Conservation (phyloP, 1,140 invertebrate genomes). For the Rhizoglyphus robini region DNA sequence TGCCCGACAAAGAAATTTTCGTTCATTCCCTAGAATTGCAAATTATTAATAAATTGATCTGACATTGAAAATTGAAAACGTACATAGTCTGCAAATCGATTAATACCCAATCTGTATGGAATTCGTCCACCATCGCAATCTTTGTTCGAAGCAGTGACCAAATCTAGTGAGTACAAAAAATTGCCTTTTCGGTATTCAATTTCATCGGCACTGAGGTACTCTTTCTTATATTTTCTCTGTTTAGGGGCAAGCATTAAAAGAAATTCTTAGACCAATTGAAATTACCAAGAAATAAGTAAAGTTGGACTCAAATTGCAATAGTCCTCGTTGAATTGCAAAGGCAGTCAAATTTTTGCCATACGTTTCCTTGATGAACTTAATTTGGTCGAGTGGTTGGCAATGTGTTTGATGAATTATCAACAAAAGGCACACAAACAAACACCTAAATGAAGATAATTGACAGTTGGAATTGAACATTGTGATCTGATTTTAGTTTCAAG, state of each 20-base stretch:
- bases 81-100: conserved; percentile 3
- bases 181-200: background rate
- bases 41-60: background rate
- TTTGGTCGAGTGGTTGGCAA: background rate
- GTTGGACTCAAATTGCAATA: conserved; percentile 1
- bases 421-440: too few species aligned
- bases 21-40: background rate
- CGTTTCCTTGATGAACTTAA: background rate
- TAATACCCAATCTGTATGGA: background rate
- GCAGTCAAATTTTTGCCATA: conserved; percentile 1
- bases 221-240: conserved; percentile 7
- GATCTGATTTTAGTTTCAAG: background rate
- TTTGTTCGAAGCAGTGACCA: background rate
- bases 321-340: background rate
- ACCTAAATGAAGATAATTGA: background rate
- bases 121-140: background rate
- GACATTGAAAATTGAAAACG: background rate
- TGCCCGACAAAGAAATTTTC: conserved; percentile 2
- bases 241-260: background rate
- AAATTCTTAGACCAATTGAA: background rate
- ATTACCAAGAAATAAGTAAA: background rate
- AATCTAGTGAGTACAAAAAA: background rate
- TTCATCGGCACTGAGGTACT: background rate
- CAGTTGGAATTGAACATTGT: background rate
- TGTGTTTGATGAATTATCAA: background rate